Percentiles rank a stretch among this genome's conserved stretches.
phyloP scores from a whole-genome alignment of 2,113 vertebrate species.

The Accipiter virgatus region DNA sequence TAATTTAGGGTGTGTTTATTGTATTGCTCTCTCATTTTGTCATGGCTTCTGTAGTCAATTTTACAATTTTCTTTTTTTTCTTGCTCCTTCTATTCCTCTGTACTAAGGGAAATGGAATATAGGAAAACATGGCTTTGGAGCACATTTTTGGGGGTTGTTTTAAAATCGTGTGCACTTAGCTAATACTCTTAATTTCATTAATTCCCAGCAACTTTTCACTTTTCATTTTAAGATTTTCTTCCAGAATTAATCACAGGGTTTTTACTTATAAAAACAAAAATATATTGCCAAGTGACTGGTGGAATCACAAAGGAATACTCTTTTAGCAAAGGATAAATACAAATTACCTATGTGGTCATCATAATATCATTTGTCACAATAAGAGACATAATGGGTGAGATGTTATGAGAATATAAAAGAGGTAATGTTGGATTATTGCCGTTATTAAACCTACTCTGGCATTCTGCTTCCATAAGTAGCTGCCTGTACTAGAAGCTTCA shows the following conservation, averaged over 20 bases:
- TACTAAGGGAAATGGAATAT: not conserved
- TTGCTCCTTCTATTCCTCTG: not conserved
- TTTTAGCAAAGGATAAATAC: not conserved
- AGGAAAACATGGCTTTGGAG: not conserved
- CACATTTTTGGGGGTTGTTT: not conserved
- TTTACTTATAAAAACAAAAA: not conserved
- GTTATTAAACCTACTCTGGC: not conserved
- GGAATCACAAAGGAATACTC: not conserved
- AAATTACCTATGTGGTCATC: not conserved
- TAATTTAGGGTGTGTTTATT: not conserved
- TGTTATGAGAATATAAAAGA: not conserved
- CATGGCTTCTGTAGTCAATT: not conserved
- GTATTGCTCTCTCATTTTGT: not conserved
- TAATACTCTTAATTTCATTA: not conserved
- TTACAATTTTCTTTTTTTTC: not conserved
- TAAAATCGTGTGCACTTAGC: not conserved
- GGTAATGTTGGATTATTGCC: not conserved
- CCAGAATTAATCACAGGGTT: not conserved
- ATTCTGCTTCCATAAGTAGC: not conserved
- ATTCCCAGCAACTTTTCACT: not conserved
- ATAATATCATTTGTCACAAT: not conserved
- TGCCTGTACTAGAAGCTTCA: not conserved
- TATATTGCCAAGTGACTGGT: not conserved
- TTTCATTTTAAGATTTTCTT: not conserved
- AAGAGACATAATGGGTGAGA: not conserved